These are phyloP conservation scores for Tenebrio molitor DNA, from an alignment of 1,140 invertebrate genomes.

Conservation along the genomic window DNA sequence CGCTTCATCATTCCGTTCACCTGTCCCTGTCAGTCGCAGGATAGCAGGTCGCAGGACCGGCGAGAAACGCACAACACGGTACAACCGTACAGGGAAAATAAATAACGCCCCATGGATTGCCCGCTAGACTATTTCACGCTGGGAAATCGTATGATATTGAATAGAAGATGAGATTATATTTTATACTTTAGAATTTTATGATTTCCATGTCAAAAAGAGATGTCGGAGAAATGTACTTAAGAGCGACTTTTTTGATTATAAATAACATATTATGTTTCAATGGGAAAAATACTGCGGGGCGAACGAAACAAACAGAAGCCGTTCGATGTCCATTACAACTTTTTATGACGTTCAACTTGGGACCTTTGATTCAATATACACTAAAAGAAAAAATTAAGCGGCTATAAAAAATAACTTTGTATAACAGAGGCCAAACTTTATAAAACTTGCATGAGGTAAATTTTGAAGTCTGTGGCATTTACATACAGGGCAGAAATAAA, in stretches of 20 bases:
- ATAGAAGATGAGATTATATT: constrained; percentile 54
- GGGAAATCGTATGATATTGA: constrained; percentile 56
- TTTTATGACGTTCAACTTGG: no score
- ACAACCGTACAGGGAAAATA: constrained; percentile 39
- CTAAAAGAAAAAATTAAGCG: no score
- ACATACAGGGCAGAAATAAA: no score
- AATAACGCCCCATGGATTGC: constrained; percentile 42
- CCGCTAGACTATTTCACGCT: constrained; percentile 53
- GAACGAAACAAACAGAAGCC: no score
- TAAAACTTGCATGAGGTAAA: no score
- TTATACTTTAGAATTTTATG: constrained; percentile 51
- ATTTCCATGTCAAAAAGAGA: constrained; percentile 8
- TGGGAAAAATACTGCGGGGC: no score
- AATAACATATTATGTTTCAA: no score
- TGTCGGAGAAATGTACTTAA: constrained; percentile 1
- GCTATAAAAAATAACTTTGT: no score
- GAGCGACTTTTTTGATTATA: constrained; percentile 4
- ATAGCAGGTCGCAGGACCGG: constrained; percentile 20
- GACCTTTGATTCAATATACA: no score
- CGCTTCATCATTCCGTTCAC: constrained; percentile 42
- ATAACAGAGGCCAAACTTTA: no score
- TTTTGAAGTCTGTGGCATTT: no score
- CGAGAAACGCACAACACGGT: constrained; percentile 38
- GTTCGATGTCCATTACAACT: no score
- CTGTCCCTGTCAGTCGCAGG: constrained; percentile 39